Evolutionary conservation across 2,113 vertebrate species (phyloP).

Genomic region (Strix aluco): DNA sequence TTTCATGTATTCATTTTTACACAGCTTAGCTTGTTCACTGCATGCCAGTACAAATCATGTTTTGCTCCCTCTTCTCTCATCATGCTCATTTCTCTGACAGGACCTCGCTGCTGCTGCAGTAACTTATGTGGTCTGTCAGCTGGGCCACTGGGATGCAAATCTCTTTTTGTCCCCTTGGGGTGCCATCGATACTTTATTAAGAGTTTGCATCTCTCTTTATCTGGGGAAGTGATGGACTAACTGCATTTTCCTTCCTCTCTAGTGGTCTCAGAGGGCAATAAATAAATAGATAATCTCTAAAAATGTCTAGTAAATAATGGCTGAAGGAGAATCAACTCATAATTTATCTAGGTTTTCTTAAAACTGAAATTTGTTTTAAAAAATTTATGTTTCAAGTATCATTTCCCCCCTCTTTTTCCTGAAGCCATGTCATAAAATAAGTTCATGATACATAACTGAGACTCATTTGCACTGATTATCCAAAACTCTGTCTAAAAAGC

Average conservation of each 20-base stretch:
- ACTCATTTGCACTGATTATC: neutral
- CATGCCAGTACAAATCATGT: conserved; percentile 44
- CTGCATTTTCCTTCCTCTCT: conserved; percentile 38
- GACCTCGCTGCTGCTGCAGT: conserved; percentile 13
- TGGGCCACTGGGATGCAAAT: conserved; percentile 34
- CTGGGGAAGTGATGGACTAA: conserved; percentile 24
- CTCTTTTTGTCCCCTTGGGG: conserved; percentile 54
- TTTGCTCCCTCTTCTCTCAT: conserved; percentile 14
- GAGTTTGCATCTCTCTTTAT: conserved; percentile 35
- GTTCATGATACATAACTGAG: neutral
- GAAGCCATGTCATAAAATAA: neutral
- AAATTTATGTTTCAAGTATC: neutral
- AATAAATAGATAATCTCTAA: conserved; percentile 43
- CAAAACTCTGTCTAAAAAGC: neutral
- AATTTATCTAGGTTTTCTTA: conserved; percentile 1
- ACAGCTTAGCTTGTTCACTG: conserved; percentile 37
- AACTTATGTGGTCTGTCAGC: conserved; percentile 25
- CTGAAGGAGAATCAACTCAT: neutral
- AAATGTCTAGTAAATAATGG: conserved; percentile 30
- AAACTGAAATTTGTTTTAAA: neutral
- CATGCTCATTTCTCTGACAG: neutral
- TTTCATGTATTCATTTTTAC: conserved; percentile 45
- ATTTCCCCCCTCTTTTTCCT: neutral
- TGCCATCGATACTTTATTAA: conserved; percentile 58
- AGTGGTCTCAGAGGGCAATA: conserved; percentile 51